These are phyloP conservation scores for human (Homo sapiens) DNA, from an alignment of 2,113 vertebrate species.

Conservation along the genomic window DNA sequence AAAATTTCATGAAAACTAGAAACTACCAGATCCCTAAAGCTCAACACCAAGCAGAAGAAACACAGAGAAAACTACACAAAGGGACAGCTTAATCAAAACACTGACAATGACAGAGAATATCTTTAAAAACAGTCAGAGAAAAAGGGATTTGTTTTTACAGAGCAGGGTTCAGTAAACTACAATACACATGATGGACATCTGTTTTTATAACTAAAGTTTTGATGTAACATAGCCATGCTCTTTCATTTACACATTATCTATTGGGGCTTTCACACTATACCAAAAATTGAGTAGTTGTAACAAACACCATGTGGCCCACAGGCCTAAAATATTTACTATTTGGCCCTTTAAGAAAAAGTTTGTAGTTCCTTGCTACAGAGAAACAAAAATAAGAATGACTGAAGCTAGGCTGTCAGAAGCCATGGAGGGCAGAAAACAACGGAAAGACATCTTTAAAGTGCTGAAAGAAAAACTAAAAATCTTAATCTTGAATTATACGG, in stretches of 20 bases:
- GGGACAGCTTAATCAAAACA: background rate
- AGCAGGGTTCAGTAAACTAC: background rate
- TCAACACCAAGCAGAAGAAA: background rate
- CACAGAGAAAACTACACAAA: background rate
- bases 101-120: background rate
- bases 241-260: background rate
- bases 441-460: background rate
- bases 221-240: background rate
- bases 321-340: background rate
- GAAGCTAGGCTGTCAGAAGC: background rate
- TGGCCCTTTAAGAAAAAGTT: background rate
- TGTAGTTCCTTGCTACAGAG: background rate
- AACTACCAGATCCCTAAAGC: background rate
- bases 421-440: background rate
- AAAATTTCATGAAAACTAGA: background rate
- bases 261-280: background rate
- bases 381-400: background rate
- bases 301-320: background rate
- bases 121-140: background rate
- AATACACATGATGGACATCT: background rate
- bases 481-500: background rate
- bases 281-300: background rate
- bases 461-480: background rate
- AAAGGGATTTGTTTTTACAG: background rate
- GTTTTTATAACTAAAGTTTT: background rate